A percentile compares a stretch with the other conserved stretches of the same genome.
Conservation (phyloP, 2,797 vertebrate genomes). For the Sebastes aleutianus region DNA sequence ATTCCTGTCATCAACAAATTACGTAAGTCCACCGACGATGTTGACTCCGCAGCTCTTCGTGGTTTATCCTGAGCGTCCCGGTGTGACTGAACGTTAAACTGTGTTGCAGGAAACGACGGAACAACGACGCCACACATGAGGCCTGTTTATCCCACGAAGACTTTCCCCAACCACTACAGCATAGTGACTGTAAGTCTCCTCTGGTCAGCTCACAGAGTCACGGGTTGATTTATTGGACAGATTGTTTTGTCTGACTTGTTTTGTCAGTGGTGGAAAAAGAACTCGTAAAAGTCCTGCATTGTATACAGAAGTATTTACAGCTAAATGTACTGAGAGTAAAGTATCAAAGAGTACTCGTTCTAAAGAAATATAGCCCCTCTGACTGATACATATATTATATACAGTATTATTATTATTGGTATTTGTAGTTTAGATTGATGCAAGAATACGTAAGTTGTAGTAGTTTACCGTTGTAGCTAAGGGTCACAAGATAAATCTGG, state of each 20-base stretch:
- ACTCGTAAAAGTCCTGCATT: neutral
- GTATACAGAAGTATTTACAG: neutral
- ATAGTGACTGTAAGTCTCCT: constrained; percentile 91
- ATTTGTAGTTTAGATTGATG: neutral
- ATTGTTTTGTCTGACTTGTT: constrained; percentile 3
- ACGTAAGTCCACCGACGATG: constrained; percentile 81
- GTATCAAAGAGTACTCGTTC: neutral
- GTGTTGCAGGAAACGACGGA: constrained; percentile 85
- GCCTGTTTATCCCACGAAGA: constrained; percentile 96
- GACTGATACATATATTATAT: neutral
- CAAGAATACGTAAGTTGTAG: neutral
- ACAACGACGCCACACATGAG: constrained; percentile 87
- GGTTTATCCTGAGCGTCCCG: neutral
- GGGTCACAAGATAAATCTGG: neutral
- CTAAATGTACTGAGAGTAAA: neutral
- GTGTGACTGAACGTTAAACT: neutral
- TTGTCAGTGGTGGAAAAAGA: neutral
- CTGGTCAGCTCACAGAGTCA: neutral
- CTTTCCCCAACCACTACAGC: constrained; percentile 98
- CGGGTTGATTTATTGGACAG: neutral
- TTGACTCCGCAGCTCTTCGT: neutral
- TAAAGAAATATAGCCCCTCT: neutral
- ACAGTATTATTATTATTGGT: neutral
- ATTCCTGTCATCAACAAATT: constrained; percentile 91
- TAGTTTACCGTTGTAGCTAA: neutral